Conservation (phyloP, 2,797 vertebrate genomes). For the Bradypodion pumilum region DNA sequence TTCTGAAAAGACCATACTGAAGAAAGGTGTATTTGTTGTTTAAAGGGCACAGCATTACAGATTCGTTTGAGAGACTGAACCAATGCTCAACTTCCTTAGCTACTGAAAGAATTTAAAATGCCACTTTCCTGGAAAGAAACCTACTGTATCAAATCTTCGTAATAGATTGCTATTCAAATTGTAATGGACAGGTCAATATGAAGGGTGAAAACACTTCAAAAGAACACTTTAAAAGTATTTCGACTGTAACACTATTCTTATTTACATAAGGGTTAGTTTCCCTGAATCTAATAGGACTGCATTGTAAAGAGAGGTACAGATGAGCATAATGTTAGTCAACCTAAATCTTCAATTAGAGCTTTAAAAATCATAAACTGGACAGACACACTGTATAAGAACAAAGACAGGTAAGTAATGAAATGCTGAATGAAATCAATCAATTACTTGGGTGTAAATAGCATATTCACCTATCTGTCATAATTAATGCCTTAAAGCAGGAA, state of each 20-base stretch:
- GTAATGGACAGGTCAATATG: constrained; percentile 10
- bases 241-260: neutral
- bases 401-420: too few relatives aligned
- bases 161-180: constrained; percentile 12
- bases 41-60: constrained; percentile 10
- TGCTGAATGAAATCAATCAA: too few relatives aligned
- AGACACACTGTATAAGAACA: too few relatives aligned
- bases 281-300: neutral
- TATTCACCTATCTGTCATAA: too few relatives aligned
- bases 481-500: too few relatives aligned
- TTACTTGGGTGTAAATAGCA: too few relatives aligned
- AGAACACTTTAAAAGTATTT: too few relatives aligned
- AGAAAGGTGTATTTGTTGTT: constrained; percentile 18
- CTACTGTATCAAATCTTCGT: constrained; percentile 23
- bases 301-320: neutral
- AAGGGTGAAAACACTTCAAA: neutral
- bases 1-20: neutral
- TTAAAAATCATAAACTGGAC: too few relatives aligned
- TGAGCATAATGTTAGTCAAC: neutral
- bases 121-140: constrained; percentile 38
- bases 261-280: neutral
- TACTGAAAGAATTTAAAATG: constrained; percentile 38
- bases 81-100: neutral
- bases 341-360: neutral
- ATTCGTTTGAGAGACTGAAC: constrained; percentile 32